Base-by-base conservation (phyloP, 2,113 vertebrate genomes). In the Anhinga rufa region DNA sequence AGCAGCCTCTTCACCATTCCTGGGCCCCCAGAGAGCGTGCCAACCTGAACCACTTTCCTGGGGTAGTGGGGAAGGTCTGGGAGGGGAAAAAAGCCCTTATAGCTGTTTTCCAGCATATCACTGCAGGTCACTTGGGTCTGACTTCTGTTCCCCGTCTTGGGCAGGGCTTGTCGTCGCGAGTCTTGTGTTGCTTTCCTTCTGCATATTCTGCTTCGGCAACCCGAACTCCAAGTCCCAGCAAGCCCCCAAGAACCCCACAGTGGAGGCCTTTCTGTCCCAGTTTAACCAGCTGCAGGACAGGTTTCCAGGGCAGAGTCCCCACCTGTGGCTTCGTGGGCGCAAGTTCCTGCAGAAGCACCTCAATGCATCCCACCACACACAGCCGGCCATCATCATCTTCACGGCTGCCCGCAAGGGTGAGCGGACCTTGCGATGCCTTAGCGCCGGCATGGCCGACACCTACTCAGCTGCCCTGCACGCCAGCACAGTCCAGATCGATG, bases 311-410 rank as follows among this genome's bases (percentile, higher is more conserved):
- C 99, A 99, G 97, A 98, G 97, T 48, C 31, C 97, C 2, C 96
- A 98, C 17, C 74, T 99, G 32, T 99, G 99, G 99, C 96, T 82
- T 2, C 98, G 99, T 5, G 98, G 98, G 48, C 97, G 75, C 38
- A 99, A 98, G 91, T 97, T 99, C 79, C 97, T 99, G 54, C 95
- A 98, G 94, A 98, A 97, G 68, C 99, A 99, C 97, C 98, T 99
- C 72, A 98, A 98, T 32, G 61, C 87, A 0, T 95, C 98, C 0
- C 87, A 91, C 14, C 99, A 98, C 74, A 96, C 97, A 0, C 98
- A 99, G 91, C 99, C 99, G 0, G 99, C 99, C 96, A 99, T 98
- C 75, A 12, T 99, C 94, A 99, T 99, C 75, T 97, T 99, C 54
- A 97, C 99, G 0, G 98, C 99, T 0, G 99, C 99, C 17, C 96